Conservation (phyloP, 30 jellyfish, hydroid and myxozoan genomes). For the Catostylus mosaicus region DNA sequence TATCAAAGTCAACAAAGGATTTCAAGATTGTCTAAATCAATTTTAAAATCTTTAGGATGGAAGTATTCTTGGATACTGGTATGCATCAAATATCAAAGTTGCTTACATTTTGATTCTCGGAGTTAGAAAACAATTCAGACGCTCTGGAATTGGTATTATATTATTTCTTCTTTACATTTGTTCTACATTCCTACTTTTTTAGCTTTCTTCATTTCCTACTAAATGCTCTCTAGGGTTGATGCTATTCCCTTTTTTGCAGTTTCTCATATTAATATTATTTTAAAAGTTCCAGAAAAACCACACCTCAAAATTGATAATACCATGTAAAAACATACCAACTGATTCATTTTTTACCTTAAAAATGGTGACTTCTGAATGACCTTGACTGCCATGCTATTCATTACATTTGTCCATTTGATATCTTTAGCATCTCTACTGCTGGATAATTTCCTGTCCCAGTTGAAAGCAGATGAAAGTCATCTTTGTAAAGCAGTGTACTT, state of each 20-base stretch:
- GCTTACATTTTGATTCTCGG: conserved; percentile 95
- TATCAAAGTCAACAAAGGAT: too few relatives aligned
- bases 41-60: conserved; percentile 87
- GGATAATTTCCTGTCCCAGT: conserved; percentile 79
- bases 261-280: too few relatives aligned
- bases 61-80: conserved; percentile 94
- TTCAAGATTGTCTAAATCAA: too few relatives aligned
- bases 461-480: conserved; percentile 53
- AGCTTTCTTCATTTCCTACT: not conserved
- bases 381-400: too few relatives aligned
- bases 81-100: conserved; percentile 84
- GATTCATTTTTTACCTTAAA: too few relatives aligned
- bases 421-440: conserved; percentile 83
- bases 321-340: too few relatives aligned
- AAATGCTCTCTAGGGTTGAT: too few relatives aligned
- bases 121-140: conserved; percentile 84
- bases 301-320: too few relatives aligned
- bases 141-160: conserved; percentile 90
- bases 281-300: too few relatives aligned
- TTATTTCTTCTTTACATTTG: not conserved
- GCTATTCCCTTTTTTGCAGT: too few relatives aligned
- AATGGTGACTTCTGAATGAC: too few relatives aligned
- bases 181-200: not conserved
- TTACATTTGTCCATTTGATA: too few relatives aligned
- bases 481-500: conserved; percentile 92